These are phyloP conservation scores for Graphium colonna DNA, from an alignment of 2,888 invertebrate species.

Conservation along the genomic window DNA sequence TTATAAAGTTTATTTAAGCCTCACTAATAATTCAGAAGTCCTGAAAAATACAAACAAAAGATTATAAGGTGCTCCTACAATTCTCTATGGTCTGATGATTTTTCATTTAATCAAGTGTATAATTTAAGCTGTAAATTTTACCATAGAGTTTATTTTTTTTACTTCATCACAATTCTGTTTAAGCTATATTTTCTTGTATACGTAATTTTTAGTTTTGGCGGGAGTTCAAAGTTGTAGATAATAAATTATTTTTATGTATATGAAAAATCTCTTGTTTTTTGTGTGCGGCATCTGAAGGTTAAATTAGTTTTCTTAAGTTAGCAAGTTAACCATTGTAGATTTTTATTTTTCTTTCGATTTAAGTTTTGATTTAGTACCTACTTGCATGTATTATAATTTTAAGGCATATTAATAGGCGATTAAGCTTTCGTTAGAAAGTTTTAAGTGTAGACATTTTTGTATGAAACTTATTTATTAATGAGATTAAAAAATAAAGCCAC, in stretches of 20 bases:
- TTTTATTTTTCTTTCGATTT: constrained; percentile 51
- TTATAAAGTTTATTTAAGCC: too few relatives aligned
- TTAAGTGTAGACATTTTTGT: constrained; percentile 59
- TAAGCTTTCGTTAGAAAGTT: constrained; percentile 33
- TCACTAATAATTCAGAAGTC: too few relatives aligned
- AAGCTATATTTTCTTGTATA: constrained; percentile 5
- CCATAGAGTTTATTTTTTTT: neutral
- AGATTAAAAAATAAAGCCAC: constrained; percentile 63
- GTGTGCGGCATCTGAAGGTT: neutral
- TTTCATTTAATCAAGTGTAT: too few relatives aligned
- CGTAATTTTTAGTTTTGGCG: constrained; percentile 8
- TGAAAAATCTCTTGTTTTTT: constrained; percentile 7
- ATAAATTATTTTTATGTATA: constrained; percentile 21
- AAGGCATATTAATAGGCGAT: constrained; percentile 40
- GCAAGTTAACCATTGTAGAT: constrained; percentile 13
- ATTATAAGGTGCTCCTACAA: too few relatives aligned
- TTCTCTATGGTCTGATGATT: too few relatives aligned
- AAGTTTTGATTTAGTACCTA: constrained; percentile 37
- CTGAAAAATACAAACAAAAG: too few relatives aligned
- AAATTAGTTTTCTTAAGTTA: constrained; percentile 14
- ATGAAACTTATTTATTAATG: constrained; percentile 65
- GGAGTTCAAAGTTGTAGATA: constrained; percentile 6
- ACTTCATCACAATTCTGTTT: constrained; percentile 12
- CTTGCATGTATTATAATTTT: constrained; percentile 57
- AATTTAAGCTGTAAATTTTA: constrained; percentile 16